Evolutionary conservation across 2,797 vertebrate species (phyloP).

Genomic region (Platyrinchus mystaceus): DNA sequence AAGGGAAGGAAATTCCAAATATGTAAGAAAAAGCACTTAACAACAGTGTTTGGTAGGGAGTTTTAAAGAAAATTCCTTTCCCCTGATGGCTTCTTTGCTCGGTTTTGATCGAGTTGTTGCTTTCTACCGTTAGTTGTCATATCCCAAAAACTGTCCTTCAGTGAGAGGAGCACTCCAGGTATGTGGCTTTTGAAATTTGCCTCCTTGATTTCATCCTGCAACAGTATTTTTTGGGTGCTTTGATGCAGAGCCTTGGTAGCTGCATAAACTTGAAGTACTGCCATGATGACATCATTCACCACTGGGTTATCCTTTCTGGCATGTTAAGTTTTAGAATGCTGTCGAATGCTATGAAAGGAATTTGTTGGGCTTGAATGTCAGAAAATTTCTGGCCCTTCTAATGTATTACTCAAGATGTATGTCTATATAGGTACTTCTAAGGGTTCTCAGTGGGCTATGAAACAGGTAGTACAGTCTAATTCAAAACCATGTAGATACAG

Average conservation of each 20-base stretch:
- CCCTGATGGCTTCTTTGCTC: neutral
- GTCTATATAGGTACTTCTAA: neutral
- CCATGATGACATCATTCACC: neutral
- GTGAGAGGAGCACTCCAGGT: neutral
- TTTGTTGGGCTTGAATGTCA: neutral
- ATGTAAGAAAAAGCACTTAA: neutral
- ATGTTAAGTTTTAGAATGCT: neutral
- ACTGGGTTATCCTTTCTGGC: neutral
- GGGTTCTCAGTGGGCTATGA: neutral
- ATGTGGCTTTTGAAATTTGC: neutral
- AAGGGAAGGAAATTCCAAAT: neutral
- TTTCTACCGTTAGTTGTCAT: neutral
- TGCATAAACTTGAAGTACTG: neutral
- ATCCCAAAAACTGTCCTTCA: neutral
- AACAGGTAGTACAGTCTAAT: neutral
- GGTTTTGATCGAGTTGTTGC: neutral
- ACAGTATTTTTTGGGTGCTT: neutral
- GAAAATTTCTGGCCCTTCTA: neutral
- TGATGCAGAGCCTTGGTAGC: neutral
- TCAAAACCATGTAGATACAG: neutral
- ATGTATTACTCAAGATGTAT: neutral
- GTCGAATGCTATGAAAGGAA: neutral
- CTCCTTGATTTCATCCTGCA: neutral
- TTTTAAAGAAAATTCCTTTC: neutral
- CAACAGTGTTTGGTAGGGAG: accelerated